phyloP scores from a whole-genome alignment of 2,888 invertebrate genomes.

The Phlogophora meticulosa region DNA sequence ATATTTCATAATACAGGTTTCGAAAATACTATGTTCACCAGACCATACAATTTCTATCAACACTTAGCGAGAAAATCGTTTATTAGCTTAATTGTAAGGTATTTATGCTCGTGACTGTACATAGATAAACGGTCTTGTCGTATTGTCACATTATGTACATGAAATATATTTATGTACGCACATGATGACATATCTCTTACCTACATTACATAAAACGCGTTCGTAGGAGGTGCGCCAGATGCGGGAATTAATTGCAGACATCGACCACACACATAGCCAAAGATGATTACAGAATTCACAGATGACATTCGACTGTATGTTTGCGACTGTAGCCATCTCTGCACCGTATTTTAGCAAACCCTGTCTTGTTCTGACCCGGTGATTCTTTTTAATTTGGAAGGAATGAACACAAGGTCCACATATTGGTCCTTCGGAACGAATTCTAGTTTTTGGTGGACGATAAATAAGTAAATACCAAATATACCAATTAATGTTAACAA shows the following conservation, averaged over 20 bases:
- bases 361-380: too few relatives aligned
- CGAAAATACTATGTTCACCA: too few relatives aligned
- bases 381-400: background rate
- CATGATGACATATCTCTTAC: conserved; percentile 12
- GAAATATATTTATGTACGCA: conserved; percentile 32
- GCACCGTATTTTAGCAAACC: too few relatives aligned
- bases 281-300: background rate
- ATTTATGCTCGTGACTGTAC: conserved; percentile 6
- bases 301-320: too few relatives aligned
- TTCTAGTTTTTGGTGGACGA: background rate
- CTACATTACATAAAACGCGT: conserved; percentile 36
- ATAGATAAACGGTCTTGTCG: conserved; percentile 50
- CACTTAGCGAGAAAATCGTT: too few relatives aligned
- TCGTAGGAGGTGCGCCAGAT: background rate
- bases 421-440: conserved; percentile 1
- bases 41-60: too few relatives aligned
- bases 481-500: too few relatives aligned
- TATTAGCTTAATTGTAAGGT: too few relatives aligned
- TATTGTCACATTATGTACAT: conserved; percentile 42
- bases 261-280: background rate
- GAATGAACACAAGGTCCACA: background rate
- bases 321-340: too few relatives aligned
- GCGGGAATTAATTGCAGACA: conserved; percentile 20
- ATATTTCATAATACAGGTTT: too few relatives aligned
- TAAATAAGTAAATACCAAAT: background rate